Percentiles rank a stretch among this genome's conserved stretches.
phyloP scores from a whole-genome alignment of 2,888 invertebrate genomes.

The Arge pagana region DNA sequence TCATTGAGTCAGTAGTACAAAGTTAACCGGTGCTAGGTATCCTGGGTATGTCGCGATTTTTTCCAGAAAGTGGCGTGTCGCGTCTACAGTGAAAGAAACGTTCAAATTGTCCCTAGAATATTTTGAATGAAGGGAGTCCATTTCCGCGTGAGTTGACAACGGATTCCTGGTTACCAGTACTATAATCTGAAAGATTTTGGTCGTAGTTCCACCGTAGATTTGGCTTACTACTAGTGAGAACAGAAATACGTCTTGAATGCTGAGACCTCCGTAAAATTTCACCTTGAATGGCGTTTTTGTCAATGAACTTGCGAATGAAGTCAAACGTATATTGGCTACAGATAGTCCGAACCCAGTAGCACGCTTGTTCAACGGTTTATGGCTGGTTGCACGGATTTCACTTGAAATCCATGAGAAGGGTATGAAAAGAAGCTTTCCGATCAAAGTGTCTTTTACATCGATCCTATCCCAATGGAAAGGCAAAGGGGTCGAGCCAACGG shows the following conservation, averaged over 20 bases:
- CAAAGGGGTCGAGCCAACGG: too few relatives aligned
- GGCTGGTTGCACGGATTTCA: conserved; percentile 1
- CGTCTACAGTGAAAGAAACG: conserved; percentile 20
- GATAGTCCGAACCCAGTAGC: background rate
- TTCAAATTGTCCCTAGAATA: conserved; percentile 37
- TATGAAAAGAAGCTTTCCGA: too few relatives aligned
- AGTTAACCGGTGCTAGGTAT: conserved; percentile 51
- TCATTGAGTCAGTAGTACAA: conserved; percentile 42
- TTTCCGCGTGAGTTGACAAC: conserved; percentile 26
- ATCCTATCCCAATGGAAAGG: too few relatives aligned
- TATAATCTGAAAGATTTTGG: conserved; percentile 7
- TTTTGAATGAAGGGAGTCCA: conserved; percentile 43
- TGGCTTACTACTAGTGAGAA: background rate
- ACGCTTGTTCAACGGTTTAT: too few relatives aligned
- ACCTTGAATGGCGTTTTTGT: conserved; percentile 28
- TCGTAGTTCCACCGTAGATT: background rate
- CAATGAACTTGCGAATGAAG: conserved; percentile 32
- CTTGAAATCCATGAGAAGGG: conserved; percentile 5
- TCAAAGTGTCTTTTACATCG: too few relatives aligned
- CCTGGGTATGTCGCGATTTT: too few relatives aligned
- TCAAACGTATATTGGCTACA: too few relatives aligned
- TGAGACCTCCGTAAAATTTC: conserved; percentile 23
- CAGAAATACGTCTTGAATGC: background rate
- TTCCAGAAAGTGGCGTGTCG: too few relatives aligned
- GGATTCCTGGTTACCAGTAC: conserved; percentile 15